These are phyloP conservation scores for Eidolon dupreanum DNA, from an alignment of 2,797 vertebrate genomes.

Conservation along the genomic window DNA sequence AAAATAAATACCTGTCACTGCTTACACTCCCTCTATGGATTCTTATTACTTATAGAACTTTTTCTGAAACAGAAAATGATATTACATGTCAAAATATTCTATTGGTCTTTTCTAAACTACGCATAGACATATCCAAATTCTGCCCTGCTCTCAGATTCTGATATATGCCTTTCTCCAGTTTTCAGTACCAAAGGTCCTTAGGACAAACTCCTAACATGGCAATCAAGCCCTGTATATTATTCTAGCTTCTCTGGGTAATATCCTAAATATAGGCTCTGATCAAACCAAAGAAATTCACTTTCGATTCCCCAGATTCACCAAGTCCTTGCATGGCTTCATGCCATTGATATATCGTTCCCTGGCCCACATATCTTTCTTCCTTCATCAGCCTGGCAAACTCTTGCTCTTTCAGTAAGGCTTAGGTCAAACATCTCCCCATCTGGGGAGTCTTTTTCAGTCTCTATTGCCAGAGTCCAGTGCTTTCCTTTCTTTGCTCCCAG, in stretches of 20 bases:
- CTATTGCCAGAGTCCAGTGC: not conserved
- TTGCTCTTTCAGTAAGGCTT: not conserved
- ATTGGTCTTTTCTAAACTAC: not conserved
- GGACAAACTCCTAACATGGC: slow-evolving; percentile 34
- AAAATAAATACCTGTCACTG: not conserved
- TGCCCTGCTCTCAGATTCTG: not conserved
- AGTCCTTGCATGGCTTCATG: slow-evolving; percentile 43
- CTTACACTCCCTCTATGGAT: not conserved
- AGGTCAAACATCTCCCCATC: not conserved
- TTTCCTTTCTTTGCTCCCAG: not conserved
- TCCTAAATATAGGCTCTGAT: slow-evolving; percentile 65
- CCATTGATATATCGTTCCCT: not conserved
- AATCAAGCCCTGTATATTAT: not conserved
- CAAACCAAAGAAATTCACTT: slow-evolving; percentile 14
- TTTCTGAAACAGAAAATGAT: slow-evolving; percentile 34
- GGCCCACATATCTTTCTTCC: not conserved
- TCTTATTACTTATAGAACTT: not conserved
- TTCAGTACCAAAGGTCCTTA: not conserved
- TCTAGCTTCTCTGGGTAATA: slow-evolving; percentile 31
- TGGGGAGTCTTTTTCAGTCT: not conserved
- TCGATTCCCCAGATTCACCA: not conserved
- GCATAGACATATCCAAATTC: not conserved
- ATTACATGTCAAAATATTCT: not conserved
- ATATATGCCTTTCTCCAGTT: not conserved
- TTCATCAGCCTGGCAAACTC: not conserved